phyloP scores from a whole-genome alignment of 2,113 vertebrate species.

The Carollia perspicillata region DNA sequence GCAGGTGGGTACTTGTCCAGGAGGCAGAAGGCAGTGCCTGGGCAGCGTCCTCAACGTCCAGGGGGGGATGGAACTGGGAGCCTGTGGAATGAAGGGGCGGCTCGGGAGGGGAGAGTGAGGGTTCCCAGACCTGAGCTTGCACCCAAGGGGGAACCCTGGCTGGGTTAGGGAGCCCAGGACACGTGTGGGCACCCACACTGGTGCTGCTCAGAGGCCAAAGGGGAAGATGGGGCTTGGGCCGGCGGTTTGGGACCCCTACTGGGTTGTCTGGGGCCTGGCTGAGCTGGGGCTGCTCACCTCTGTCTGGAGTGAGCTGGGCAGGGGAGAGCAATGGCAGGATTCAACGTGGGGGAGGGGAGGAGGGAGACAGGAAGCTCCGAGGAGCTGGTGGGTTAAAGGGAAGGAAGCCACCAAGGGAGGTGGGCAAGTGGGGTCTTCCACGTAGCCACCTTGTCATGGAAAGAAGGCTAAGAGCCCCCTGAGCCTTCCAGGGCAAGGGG shows the following conservation, averaged over 20 bases:
- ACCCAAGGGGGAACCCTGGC: too few relatives aligned
- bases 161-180: background rate
- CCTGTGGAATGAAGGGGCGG: rapidly evolving
- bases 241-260: background rate
- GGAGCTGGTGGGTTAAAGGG: background rate
- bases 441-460: background rate
- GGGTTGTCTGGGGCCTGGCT: background rate
- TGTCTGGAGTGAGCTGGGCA: background rate
- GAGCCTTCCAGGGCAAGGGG: background rate
- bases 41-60: background rate
- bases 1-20: background rate
- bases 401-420: background rate
- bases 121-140: background rate
- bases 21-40: background rate
- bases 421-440: background rate
- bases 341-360: background rate
- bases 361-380: background rate
- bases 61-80: background rate
- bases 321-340: background rate
- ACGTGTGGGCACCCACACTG: background rate
- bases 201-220: background rate
- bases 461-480: background rate
- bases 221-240: background rate
- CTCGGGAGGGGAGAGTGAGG: background rate
- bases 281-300: background rate